Evolutionary conservation across 1,140 invertebrate species (phyloP).

Genomic region (Bombyx mandarina): DNA sequence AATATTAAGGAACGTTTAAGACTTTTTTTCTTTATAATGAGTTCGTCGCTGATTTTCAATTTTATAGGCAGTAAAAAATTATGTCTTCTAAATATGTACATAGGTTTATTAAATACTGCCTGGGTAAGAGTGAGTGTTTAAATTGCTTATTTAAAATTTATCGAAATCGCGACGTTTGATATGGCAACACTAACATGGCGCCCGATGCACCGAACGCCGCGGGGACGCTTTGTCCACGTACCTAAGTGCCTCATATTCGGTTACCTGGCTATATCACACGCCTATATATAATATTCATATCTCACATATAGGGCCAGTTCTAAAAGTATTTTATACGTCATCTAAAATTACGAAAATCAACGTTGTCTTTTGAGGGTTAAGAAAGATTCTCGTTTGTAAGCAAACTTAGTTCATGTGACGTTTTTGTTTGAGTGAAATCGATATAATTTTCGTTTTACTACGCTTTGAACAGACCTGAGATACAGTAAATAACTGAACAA

Average conservation of each 20-base stretch:
- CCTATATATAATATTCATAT: constrained; percentile 55
- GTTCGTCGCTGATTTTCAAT: no score
- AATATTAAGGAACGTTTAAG: no score
- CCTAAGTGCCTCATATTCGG: constrained; percentile 65
- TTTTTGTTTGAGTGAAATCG: constrained; percentile 16
- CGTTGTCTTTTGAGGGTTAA: no score
- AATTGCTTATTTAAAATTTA: neutral
- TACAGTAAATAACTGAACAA: constrained; percentile 61
- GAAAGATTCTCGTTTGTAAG: no score
- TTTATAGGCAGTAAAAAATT: no score
- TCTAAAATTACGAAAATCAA: no score
- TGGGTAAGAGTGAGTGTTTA: neutral
- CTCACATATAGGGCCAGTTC: constrained; percentile 1
- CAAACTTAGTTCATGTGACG: no score
- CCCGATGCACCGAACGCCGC: constrained; percentile 43
- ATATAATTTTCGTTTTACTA: constrained; percentile 64
- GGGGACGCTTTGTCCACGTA: constrained; percentile 53
- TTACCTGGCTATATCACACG: constrained; percentile 58
- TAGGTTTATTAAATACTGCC: no score
- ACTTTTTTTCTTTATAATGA: no score
- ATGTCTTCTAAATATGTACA: no score
- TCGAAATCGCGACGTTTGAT: constrained; percentile 1
- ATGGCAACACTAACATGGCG: constrained; percentile 42
- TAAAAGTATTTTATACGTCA: no score
- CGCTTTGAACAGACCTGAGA: constrained; percentile 48